phyloP scores from a whole-genome alignment of 2,113 vertebrate genomes.

The Mesocricetus auratus region DNA sequence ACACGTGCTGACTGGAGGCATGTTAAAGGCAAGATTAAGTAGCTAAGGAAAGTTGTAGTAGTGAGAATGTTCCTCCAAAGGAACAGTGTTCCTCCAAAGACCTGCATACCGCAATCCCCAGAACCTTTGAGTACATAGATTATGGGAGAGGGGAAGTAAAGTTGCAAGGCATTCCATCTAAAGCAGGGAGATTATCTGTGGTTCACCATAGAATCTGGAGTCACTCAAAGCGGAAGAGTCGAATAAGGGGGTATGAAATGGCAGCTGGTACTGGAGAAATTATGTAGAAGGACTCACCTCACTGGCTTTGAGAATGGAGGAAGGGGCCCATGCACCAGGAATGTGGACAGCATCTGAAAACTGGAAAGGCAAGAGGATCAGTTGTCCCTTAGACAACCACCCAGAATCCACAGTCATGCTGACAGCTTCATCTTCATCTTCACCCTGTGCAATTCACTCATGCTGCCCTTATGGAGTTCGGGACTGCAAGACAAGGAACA shows the following conservation, averaged over 20 bases:
- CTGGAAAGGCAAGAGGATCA: background rate
- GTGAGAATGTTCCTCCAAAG: background rate
- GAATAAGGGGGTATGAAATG: background rate
- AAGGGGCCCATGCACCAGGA: background rate
- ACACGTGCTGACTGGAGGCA: background rate
- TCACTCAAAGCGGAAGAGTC: background rate
- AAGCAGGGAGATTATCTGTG: background rate
- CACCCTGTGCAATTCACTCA: background rate
- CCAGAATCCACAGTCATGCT: background rate
- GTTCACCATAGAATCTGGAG: background rate
- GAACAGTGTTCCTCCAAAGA: background rate
- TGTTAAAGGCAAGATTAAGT: background rate
- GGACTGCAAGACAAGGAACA: background rate
- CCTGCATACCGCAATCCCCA: background rate
- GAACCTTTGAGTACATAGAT: background rate
- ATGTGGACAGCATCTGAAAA: background rate
- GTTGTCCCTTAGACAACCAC: background rate
- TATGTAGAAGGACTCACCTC: background rate
- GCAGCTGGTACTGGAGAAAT: background rate
- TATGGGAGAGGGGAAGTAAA: background rate
- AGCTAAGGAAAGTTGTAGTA: background rate
- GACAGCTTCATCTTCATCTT: background rate
- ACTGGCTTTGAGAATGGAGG: background rate
- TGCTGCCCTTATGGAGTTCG: background rate
- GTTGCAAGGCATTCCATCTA: background rate